Evolutionary conservation across 2,888 invertebrate species (phyloP), one percentile per base, ranked within the genome.

Genomic region (Dioctria linearis): DNA sequence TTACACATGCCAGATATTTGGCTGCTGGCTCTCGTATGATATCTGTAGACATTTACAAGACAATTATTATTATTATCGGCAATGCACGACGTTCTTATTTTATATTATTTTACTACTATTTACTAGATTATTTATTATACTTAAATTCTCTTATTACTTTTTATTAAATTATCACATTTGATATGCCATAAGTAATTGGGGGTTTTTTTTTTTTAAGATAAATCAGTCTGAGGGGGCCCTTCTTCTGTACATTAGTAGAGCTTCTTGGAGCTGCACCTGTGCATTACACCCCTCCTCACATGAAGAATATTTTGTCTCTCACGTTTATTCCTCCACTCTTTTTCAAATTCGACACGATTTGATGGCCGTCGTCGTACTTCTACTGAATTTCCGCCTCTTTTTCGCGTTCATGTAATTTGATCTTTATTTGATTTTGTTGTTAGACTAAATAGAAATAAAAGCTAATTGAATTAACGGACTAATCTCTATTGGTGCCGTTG

Each of bases 321-420:
- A 49, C 51, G 25, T 11, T 25, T 42, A 25, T 43, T 25, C 51
- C 42, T 78, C 57, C 42, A 8, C 49, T 13, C 2, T 25, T 43
- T 61, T 54, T 76, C 57, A 67, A 67, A 39, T 69, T 76, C 57
- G 69, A 73, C 51, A 46, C 76, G 61, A 67, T 78, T 78, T 76
- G 66, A 75, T 67, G 66, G 63, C 63, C 42, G 63, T 49, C 75
- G 63, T 66, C 25, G 25, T 25, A 25, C 25, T 25, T 13, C 57
- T 57, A 43, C 46, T 39, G 6, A 67, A 67, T 75, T 65, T 67
- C 67, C 75, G 78, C 75, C 67, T 78, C 67, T 80, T 80, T 76
- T 76, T 83, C 82, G 83, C 83, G 82, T 82, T 83, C 83, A 84
- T 84, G 84, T 84, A 84, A 84, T 83, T 83, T 84, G 83, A 84